Percentiles rank a stretch among this genome's conserved stretches.
These are phyloP conservation scores for Tachina lurida DNA, from an alignment of 2,888 invertebrate species.

Conservation along the genomic window DNA sequence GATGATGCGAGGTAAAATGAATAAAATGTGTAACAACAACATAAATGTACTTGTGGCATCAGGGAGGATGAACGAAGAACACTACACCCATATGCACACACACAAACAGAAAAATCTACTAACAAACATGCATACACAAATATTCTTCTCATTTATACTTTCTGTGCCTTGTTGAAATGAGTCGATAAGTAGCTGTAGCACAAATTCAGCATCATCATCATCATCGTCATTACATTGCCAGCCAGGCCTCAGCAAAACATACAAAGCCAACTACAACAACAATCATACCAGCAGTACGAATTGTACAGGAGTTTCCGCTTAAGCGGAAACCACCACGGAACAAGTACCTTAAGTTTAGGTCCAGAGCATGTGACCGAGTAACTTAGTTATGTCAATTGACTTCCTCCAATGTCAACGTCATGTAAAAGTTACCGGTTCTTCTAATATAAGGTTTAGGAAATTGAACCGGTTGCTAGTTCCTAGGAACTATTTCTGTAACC, in stretches of 20 bases:
- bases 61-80: slow-evolving; percentile 21
- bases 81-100: background rate
- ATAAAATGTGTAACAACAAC: slow-evolving; percentile 34
- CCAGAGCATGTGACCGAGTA: no score
- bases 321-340: no score
- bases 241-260: slow-evolving; percentile 37
- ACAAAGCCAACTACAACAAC: slow-evolving; percentile 25
- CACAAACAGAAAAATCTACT: background rate
- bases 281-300: slow-evolving; percentile 10
- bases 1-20: slow-evolving; percentile 50
- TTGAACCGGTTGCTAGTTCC: no score
- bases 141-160: background rate
- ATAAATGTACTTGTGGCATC: slow-evolving; percentile 25
- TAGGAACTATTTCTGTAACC: no score
- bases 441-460: no score
- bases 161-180: slow-evolving; percentile 54
- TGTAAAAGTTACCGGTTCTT: no score
- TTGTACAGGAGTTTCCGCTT: background rate
- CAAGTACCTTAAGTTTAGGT: no score
- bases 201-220: slow-evolving; percentile 27
- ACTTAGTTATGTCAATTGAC: no score
- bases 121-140: background rate
- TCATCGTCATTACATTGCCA: background rate
- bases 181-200: slow-evolving; percentile 59
- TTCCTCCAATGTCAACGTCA: no score